Evolutionary conservation across 2,888 invertebrate species (phyloP).

Genomic region (Stenoptilia bipunctidactyla): DNA sequence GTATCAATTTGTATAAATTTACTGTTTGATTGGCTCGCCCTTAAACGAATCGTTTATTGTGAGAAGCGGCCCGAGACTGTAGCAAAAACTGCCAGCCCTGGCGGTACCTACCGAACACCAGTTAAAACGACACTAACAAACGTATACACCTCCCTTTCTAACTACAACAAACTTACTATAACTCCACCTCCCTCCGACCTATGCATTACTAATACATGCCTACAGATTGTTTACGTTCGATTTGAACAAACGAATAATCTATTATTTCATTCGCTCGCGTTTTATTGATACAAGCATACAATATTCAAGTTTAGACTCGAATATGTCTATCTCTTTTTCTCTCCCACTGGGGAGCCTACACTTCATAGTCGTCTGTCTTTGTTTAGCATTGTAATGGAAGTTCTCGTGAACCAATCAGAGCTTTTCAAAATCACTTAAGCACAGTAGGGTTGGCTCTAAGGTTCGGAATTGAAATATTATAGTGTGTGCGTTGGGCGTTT

Average conservation of each 20-base stretch:
- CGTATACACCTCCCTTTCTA: slow-evolving; percentile 32
- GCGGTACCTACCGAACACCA: slow-evolving; percentile 25
- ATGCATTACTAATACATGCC: slow-evolving; percentile 61
- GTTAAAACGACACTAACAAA: slow-evolving; percentile 17
- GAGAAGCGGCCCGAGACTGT: slow-evolving; percentile 61
- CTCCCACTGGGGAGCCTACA: background rate
- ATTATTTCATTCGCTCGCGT: slow-evolving; percentile 71
- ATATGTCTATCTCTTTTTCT: slow-evolving; percentile 30
- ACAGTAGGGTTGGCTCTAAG: slow-evolving; percentile 46
- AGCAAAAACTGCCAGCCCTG: slow-evolving; percentile 56
- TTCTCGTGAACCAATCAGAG: slow-evolving; percentile 39
- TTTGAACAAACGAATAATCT: slow-evolving; percentile 71
- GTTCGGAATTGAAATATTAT: slow-evolving; percentile 70
- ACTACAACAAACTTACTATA: slow-evolving; percentile 17
- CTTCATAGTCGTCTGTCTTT: slow-evolving; percentile 24
- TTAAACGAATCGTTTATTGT: slow-evolving; percentile 69
- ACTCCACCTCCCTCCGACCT: slow-evolving; percentile 24
- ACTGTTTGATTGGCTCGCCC: slow-evolving; percentile 68
- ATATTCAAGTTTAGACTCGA: slow-evolving; percentile 44
- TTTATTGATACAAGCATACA: slow-evolving; percentile 68
- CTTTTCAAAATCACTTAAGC: slow-evolving; percentile 49
- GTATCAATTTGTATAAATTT: slow-evolving; percentile 71
- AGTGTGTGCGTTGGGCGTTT: slow-evolving; percentile 51
- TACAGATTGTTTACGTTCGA: slow-evolving; percentile 69
- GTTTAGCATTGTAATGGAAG: slow-evolving; percentile 25